These are phyloP conservation scores for Paralvinella palmiformis DNA, from an alignment of 1,140 invertebrate species.

Conservation along the genomic window DNA sequence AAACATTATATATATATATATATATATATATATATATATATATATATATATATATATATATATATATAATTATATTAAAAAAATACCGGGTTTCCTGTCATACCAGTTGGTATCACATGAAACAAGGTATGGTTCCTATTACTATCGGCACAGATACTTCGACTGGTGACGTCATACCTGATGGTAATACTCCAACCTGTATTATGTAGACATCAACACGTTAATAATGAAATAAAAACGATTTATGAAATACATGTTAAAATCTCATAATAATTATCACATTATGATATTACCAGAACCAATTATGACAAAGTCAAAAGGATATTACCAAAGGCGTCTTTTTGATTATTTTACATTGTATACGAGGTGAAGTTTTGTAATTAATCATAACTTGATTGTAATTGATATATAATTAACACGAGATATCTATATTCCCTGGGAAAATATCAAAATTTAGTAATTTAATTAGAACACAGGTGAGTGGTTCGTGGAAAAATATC, in stretches of 20 bases:
- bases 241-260: neutral
- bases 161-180: slow-evolving; percentile 3
- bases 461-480: too few relatives aligned
- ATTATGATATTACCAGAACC: neutral
- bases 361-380: neutral
- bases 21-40: neutral
- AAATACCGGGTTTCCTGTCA: slow-evolving; percentile 8
- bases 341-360: neutral
- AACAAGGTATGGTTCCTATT: slow-evolving; percentile 18
- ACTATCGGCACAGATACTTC: slow-evolving; percentile 15
- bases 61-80: neutral
- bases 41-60: neutral
- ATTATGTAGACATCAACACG: neutral
- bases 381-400: neutral
- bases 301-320: neutral
- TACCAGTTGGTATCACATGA: slow-evolving; percentile 5
- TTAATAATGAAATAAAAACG: neutral
- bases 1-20: neutral
- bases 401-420: too few relatives aligned
- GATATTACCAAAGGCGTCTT: neutral
- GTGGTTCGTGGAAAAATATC: too few relatives aligned
- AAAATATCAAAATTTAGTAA: too few relatives aligned
- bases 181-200: slow-evolving; percentile 13
- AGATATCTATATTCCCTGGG: too few relatives aligned
- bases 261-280: neutral